Evolutionary conservation across 1,140 invertebrate species (phyloP).

Genomic region (Wasmannia auropunctata): DNA sequence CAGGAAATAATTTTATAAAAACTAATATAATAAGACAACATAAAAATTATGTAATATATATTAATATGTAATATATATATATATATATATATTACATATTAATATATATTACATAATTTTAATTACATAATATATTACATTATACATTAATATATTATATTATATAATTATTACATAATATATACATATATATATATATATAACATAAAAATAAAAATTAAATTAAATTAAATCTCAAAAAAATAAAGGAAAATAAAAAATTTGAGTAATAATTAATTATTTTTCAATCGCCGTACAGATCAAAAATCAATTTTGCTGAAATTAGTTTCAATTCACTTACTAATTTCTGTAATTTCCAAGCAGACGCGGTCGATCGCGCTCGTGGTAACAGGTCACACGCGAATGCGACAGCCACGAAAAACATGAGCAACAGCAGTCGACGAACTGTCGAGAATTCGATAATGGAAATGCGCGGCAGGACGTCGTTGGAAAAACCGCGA

Average conservation of each 20-base stretch:
- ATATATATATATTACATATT: no score
- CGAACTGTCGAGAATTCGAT: conserved; percentile 71
- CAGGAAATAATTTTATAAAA: neutral
- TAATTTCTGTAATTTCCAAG: conserved; percentile 49
- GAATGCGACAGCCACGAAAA: conserved; percentile 33
- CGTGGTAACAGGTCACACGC: neutral
- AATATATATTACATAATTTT: no score
- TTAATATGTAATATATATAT: no score
- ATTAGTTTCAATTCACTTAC: neutral
- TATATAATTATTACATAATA: neutral
- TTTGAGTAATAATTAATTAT: neutral
- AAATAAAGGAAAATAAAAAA: neutral
- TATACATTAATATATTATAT: no score
- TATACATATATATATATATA: no score
- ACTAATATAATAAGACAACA: neutral
- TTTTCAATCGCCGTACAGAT: neutral
- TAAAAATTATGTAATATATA: neutral
- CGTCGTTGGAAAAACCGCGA: conserved; percentile 59
- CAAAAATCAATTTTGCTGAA: neutral
- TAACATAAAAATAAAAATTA: neutral
- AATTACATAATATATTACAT: no score
- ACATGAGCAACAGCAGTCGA: conserved; percentile 60
- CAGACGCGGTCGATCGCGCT: conserved; percentile 62
- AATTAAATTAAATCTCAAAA: neutral
- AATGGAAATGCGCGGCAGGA: conserved; percentile 68